These are phyloP conservation scores for Thecocarcelia acutangulata DNA, from an alignment of 2,888 invertebrate species.

Conservation along the genomic window DNA sequence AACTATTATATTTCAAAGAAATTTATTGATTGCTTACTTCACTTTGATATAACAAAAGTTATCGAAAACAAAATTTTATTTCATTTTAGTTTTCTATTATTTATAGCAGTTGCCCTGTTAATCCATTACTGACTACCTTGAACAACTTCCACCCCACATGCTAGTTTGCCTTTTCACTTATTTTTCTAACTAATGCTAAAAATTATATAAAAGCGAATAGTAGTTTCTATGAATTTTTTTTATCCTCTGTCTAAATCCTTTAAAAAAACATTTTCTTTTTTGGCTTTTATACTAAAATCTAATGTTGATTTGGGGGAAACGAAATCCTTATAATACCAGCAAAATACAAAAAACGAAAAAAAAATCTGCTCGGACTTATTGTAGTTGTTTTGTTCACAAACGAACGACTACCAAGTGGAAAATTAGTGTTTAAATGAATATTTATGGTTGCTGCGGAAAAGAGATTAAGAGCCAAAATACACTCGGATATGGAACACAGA, in stretches of 20 bases:
- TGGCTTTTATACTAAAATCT: conserved; percentile 10
- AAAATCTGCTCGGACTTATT: conserved; percentile 24
- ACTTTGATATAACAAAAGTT: no score
- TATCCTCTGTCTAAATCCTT: conserved; percentile 41
- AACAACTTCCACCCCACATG: not conserved
- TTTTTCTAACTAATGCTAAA: conserved; percentile 5
- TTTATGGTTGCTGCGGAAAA: conserved; percentile 65
- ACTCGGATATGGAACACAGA: not conserved
- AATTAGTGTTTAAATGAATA: conserved; percentile 63
- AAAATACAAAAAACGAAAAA: conserved; percentile 23
- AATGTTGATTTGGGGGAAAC: conserved; percentile 35
- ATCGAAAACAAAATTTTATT: no score
- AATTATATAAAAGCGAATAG: conserved; percentile 21
- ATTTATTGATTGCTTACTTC: no score
- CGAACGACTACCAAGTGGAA: conserved; percentile 63
- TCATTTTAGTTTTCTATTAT: not conserved
- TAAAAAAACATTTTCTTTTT: conserved; percentile 3
- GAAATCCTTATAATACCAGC: conserved; percentile 60
- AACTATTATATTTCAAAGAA: no score
- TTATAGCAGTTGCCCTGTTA: not conserved
- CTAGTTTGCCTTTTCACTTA: not conserved
- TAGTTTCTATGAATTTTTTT: conserved; percentile 28
- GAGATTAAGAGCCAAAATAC: conserved; percentile 51
- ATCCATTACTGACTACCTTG: not conserved
- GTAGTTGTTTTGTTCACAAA: conserved; percentile 42